Evolutionary conservation across 2,888 invertebrate species (phyloP).

Genomic region (Stenodera caucasica): DNA sequence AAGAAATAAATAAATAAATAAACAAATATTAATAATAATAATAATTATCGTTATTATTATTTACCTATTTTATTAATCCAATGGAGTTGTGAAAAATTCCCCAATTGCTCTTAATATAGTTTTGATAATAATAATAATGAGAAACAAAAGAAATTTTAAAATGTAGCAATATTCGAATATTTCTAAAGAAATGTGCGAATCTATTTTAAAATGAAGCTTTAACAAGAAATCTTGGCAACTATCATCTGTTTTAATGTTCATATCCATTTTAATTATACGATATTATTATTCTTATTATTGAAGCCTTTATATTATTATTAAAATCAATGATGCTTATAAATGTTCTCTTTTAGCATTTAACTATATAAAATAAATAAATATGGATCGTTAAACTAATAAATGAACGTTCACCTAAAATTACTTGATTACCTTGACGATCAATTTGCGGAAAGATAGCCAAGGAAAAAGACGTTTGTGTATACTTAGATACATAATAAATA

Average conservation of each 20-base stretch:
- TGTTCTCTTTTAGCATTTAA: neutral
- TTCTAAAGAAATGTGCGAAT: constrained; percentile 29
- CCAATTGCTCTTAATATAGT: no score
- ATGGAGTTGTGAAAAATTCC: neutral
- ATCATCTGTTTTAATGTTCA: neutral
- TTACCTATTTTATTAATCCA: neutral
- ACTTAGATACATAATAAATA: neutral
- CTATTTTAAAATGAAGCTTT: constrained; percentile 26
- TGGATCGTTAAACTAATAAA: constrained; percentile 10
- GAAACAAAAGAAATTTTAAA: constrained; percentile 13
- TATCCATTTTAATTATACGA: neutral
- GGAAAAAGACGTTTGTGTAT: neutral
- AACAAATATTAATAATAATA: neutral
- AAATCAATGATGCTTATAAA: neutral
- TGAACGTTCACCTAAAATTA: constrained; percentile 33
- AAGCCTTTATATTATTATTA: neutral
- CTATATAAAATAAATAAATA: neutral
- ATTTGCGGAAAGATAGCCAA: constrained; percentile 29
- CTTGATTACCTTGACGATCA: constrained; percentile 31
- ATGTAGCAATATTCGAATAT: constrained; percentile 17
- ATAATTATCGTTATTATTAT: neutral
- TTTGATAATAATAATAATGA: no score
- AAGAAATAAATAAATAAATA: neutral
- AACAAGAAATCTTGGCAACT: constrained; percentile 26
- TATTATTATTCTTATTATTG: neutral